Evolutionary conservation across 2,113 vertebrate species (phyloP).

Genomic region (Oreochromis aureus): DNA sequence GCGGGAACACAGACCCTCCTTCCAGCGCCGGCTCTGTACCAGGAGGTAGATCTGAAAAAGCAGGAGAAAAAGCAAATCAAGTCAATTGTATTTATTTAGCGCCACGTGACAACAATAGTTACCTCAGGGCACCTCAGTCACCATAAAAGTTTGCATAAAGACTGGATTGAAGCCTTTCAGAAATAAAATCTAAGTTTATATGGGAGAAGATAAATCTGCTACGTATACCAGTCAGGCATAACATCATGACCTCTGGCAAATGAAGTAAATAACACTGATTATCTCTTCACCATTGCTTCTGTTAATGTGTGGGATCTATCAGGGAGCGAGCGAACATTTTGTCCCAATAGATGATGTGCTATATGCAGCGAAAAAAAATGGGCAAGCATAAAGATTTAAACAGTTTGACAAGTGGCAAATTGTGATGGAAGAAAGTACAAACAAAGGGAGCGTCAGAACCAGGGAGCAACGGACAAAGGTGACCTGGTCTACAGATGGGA

Average conservation of each 20-base stretch:
- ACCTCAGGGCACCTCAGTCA: neutral
- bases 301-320: neutral
- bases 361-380: neutral
- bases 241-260: neutral
- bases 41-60: conserved; percentile 82
- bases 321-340: neutral
- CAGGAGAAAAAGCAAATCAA: neutral
- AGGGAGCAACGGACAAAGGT: neutral
- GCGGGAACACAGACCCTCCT: conserved; percentile 87
- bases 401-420: neutral
- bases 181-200: neutral
- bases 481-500: neutral
- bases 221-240: neutral
- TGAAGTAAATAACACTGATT: neutral
- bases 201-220: neutral
- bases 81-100: neutral
- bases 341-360: neutral
- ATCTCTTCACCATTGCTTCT: neutral
- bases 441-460: neutral
- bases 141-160: neutral
- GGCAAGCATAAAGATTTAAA: neutral
- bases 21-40: conserved; percentile 89
- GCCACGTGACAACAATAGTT: neutral
- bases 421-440: neutral
- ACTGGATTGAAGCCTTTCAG: neutral